Evolutionary conservation across 2,797 vertebrate genomes (phyloP), one percentile per base, ranked within the genome.

Genomic region (Cyclura pinguis): DNA sequence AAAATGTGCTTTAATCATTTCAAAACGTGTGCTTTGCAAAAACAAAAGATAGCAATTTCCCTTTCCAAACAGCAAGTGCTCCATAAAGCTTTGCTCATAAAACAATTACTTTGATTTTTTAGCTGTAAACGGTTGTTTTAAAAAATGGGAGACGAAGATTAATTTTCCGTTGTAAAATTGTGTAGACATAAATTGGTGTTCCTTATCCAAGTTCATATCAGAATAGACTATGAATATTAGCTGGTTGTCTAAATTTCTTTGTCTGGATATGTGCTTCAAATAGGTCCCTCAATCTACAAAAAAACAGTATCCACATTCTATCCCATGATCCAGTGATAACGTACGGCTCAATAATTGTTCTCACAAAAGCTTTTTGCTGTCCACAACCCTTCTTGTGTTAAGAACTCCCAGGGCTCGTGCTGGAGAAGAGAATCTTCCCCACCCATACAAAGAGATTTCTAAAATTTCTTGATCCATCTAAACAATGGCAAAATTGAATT

Each of bases 71-170:
- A 80, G 78, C 0, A 0, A 88, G 87, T 86, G 91, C 47, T 29
- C 80, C 88, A 69, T 3, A 73, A 88, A 50, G 20, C 64, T 90
- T 85, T 80, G 0, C 29, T 91, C 87, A 87, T 90, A 47, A 89
- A 92, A 84, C 42, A 52, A 93, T 93, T 86, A 91, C 86, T 77
- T 87, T 73, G 83, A 29, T 55, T 89, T 89, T 87, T 59, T 91
- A 91, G 86, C 55, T 86, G 69, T 64, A 76, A 76, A 67, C 57
- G 76, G 32, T 0, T 0, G 0, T 50, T 22, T 14, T 35, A 73
- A 42, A 78, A 67, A 5, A 72, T 18, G 10, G 18, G 27, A 6
- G 13, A 78, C 90, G 88, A 76, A 38, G 10, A 8, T 55, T 6
- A 7, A 38, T 0, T 0, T 67, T 55, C 32, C 57, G 64, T 76